A percentile compares a stretch with the other conserved stretches of the same genome.
Evolutionary conservation across 2,113 vertebrate species (phyloP).

Genomic region (Siniperca knerii): DNA sequence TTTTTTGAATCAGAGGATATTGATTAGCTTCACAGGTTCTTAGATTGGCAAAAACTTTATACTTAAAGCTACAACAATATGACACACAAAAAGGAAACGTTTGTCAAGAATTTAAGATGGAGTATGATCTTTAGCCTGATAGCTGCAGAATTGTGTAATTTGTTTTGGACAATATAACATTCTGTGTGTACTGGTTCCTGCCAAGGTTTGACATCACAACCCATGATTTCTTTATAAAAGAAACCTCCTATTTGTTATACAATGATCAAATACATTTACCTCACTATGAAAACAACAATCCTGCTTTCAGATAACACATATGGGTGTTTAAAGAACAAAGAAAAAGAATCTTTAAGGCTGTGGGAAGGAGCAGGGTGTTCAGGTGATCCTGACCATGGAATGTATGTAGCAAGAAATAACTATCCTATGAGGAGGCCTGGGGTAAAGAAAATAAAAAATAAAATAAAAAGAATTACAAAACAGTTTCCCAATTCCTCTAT

Average conservation of each 20-base stretch:
- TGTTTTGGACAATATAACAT: conserved; percentile 15
- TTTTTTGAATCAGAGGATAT: conserved; percentile 24
- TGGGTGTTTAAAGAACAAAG: conserved; percentile 5
- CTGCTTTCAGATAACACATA: conserved; percentile 3
- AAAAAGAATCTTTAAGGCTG: conserved; percentile 51
- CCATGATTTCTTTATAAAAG: conserved; percentile 54
- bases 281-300: background rate
- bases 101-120: conserved; percentile 3
- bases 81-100: conserved; percentile 16
- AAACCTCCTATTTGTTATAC: conserved; percentile 42
- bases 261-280: background rate
- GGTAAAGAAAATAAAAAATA: conserved; percentile 35
- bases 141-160: conserved; percentile 27
- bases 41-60: conserved; percentile 43
- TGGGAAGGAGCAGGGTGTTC: conserved; percentile 36
- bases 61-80: conserved; percentile 32
- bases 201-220: conserved; percentile 21
- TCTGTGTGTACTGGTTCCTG: background rate
- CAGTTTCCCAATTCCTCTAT: conserved; percentile 28
- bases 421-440: conserved; percentile 45
- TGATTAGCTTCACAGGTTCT: conserved; percentile 53
- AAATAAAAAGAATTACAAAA: conserved; percentile 66
- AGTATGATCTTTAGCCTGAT: background rate
- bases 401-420: conserved; percentile 68
- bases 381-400: conserved; percentile 71